phyloP scores from a whole-genome alignment of 1,140 invertebrate genomes.

The Pachypeltis micranthus region DNA sequence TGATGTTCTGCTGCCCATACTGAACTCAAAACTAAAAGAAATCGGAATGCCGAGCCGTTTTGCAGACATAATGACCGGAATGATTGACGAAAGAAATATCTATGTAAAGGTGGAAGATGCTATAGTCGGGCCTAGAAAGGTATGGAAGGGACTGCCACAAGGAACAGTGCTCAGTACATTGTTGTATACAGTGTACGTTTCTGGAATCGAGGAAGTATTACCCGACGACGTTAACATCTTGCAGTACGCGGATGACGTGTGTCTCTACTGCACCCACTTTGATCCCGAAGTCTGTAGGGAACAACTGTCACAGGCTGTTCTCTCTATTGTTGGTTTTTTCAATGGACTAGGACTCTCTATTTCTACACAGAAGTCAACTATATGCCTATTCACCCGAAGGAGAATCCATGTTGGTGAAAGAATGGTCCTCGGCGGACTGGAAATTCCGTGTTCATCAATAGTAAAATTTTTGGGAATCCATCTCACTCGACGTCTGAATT shows the following conservation, averaged over 20 bases:
- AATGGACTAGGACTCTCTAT: background rate
- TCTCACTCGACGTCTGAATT: background rate
- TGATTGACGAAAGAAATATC: background rate
- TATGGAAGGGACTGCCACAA: background rate
- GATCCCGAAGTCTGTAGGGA: background rate
- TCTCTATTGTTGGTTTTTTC: background rate
- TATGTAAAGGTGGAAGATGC: background rate
- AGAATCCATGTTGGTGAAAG: background rate
- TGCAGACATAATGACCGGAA: background rate
- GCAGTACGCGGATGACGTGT: constrained; percentile 9
- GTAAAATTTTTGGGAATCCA: background rate
- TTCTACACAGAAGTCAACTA: background rate
- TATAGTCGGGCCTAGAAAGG: background rate
- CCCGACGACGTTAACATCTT: background rate
- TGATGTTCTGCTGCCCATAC: background rate
- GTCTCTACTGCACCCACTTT: background rate
- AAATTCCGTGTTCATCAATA: background rate
- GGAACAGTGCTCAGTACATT: background rate
- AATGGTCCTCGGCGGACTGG: background rate
- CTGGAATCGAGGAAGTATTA: background rate
- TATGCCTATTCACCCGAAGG: constrained; percentile 6
- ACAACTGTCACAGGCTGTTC: background rate
- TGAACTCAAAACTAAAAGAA: background rate
- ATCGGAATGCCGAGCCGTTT: background rate
- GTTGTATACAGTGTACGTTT: background rate